Evolutionary conservation across 2,888 invertebrate genomes (phyloP).

Genomic region (Polydrusus tereticollis): DNA sequence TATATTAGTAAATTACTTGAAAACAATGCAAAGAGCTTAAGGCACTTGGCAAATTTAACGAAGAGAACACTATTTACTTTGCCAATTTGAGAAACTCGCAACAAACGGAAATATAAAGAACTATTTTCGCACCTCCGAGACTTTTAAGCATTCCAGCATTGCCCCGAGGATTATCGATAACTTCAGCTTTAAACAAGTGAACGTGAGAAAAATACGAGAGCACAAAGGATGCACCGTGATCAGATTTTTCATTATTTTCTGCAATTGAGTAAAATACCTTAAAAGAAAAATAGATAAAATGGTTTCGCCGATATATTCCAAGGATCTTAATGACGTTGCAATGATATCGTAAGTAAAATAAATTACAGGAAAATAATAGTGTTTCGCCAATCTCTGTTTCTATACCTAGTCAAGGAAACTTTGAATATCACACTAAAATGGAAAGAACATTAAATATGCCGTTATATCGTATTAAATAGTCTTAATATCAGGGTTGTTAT

Average conservation of each 20-base stretch:
- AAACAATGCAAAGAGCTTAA: background rate
- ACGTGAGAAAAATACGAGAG: constrained; percentile 36
- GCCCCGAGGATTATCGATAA: constrained; percentile 36
- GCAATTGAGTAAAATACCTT: constrained; percentile 30
- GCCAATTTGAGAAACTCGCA: constrained; percentile 1
- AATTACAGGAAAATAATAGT: no score
- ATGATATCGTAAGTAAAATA: no score
- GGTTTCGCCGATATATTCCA: no score
- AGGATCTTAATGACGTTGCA: no score
- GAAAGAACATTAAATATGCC: no score
- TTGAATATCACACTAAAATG: no score
- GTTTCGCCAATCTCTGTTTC: no score
- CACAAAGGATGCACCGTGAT: constrained; percentile 26
- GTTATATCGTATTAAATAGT: no score
- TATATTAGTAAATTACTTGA: background rate
- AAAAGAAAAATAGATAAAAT: no score
- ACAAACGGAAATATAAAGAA: constrained; percentile 3
- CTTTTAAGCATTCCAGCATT: constrained; percentile 25
- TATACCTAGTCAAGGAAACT: no score
- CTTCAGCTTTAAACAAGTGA: constrained; percentile 37
- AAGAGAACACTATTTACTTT: constrained; percentile 11
- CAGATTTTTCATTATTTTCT: constrained; percentile 43
- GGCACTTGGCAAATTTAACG: background rate
- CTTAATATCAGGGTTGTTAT: no score
- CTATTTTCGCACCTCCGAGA: constrained; percentile 23